Conservation (phyloP, 2,113 vertebrate genomes). For the Brienomyrus longianalis region DNA sequence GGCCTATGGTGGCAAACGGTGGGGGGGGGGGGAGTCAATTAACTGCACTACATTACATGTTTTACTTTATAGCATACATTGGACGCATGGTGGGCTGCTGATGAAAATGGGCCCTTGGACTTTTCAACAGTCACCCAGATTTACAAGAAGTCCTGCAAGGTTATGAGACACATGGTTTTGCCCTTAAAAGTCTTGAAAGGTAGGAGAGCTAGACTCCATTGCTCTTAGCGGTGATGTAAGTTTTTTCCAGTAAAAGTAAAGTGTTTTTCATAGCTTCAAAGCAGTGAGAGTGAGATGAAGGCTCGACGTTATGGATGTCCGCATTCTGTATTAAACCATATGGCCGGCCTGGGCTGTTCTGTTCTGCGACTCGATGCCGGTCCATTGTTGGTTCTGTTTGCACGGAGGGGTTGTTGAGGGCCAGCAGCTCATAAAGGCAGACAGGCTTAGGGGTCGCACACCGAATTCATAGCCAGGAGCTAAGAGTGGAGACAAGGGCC, state of each 20-base stretch:
- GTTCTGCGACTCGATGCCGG: neutral
- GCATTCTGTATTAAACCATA: neutral
- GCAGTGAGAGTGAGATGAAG: neutral
- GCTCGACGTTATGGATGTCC: neutral
- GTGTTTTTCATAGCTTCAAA: neutral
- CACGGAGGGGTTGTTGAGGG: neutral
- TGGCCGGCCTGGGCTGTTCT: neutral
- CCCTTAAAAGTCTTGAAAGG: neutral
- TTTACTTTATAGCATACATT: conserved; percentile 47
- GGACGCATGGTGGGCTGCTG: conserved; percentile 37
- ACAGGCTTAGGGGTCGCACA: neutral
- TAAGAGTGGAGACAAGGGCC: neutral
- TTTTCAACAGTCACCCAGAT: conserved; percentile 21
- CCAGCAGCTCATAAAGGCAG: neutral
- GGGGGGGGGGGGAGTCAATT: conserved; percentile 34
- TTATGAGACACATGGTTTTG: conserved; percentile 4
- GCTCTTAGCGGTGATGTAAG: neutral
- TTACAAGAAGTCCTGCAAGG: conserved; percentile 33
- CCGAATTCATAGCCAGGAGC: neutral
- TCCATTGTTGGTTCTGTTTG: neutral
- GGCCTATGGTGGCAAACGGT: conserved; percentile 39
- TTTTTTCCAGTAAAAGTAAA: neutral
- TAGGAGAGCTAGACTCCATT: neutral
- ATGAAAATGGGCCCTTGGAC: conserved; percentile 39
- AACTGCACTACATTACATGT: conserved; percentile 45